Evolutionary conservation across 2,888 invertebrate species (phyloP).

Genomic region (Trisateles emortualis): DNA sequence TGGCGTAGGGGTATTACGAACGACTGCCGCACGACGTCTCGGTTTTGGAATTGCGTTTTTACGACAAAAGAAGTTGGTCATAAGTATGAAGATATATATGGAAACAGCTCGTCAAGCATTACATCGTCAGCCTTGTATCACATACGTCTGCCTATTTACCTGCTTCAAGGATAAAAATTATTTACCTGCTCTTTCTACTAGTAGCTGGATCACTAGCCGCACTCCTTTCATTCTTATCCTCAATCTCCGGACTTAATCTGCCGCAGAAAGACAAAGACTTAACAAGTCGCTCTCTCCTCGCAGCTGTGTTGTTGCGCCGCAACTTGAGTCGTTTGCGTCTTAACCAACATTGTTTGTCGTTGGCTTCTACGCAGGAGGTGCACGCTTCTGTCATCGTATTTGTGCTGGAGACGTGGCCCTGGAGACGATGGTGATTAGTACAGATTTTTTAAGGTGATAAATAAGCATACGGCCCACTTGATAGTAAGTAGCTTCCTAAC

Average conservation of each 20-base stretch:
- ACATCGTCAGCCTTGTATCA: too few relatives aligned
- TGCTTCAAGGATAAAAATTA: too few relatives aligned
- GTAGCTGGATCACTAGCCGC: slow-evolving; percentile 89
- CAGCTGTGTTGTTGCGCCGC: slow-evolving; percentile 63
- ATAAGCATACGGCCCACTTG: too few relatives aligned
- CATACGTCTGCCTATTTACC: too few relatives aligned
- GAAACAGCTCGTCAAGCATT: too few relatives aligned
- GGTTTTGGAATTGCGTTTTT: too few relatives aligned
- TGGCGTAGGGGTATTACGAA: too few relatives aligned
- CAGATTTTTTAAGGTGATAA: too few relatives aligned
- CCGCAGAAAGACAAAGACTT: slow-evolving; percentile 93
- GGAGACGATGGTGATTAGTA: slow-evolving; percentile 12
- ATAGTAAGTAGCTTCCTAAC: too few relatives aligned
- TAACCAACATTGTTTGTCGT: slow-evolving; percentile 79
- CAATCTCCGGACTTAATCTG: slow-evolving; percentile 85
- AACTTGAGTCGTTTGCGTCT: slow-evolving; percentile 76
- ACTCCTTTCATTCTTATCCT: slow-evolving; percentile 86
- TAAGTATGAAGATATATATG: too few relatives aligned
- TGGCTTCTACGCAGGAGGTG: slow-evolving; percentile 83
- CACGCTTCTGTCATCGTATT: slow-evolving; percentile 85
- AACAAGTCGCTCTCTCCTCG: slow-evolving; percentile 83
- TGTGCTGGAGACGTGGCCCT: slow-evolving; percentile 84
- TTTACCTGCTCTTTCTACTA: slow-evolving; percentile 83
- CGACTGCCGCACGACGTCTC: too few relatives aligned
- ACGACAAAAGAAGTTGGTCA: too few relatives aligned